phyloP scores from a whole-genome alignment of 2,113 vertebrate genomes.

The Origma solitaria region DNA sequence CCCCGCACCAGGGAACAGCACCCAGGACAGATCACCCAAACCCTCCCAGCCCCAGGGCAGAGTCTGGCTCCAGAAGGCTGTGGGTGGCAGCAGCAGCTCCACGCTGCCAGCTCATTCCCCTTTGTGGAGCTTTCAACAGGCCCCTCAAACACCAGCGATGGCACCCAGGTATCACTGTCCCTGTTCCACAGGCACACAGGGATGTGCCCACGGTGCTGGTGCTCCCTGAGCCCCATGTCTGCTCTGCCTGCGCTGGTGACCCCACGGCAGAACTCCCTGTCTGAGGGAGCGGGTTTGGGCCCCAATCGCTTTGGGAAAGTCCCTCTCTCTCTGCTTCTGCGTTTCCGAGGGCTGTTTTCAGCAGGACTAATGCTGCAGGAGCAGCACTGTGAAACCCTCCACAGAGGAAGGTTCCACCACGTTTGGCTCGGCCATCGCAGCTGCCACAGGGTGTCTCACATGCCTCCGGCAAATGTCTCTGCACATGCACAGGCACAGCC shows the following conservation, averaged over 20 bases:
- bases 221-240: fast-evolving
- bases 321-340: neutral
- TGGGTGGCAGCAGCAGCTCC: neutral
- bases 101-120: fast-evolving
- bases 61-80: fast-evolving
- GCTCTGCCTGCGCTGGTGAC: neutral
- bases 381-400: neutral
- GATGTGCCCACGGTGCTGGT: neutral
- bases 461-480: neutral
- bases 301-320: neutral
- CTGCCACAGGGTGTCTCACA: slow-evolving; percentile 22
- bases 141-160: fast-evolving
- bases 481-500: neutral
- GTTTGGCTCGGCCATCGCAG: fast-evolving
- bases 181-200: neutral
- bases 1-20: fast-evolving
- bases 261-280: neutral
- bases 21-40: fast-evolving
- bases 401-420: neutral
- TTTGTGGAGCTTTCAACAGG: neutral
- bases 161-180: fast-evolving
- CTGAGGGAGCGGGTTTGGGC: fast-evolving
- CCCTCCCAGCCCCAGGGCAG: neutral
- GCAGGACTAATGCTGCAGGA: neutral
- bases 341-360: fast-evolving